These are phyloP conservation scores for Isichthys henryi DNA, from an alignment of 2,113 vertebrate species.

Conservation along the genomic window DNA sequence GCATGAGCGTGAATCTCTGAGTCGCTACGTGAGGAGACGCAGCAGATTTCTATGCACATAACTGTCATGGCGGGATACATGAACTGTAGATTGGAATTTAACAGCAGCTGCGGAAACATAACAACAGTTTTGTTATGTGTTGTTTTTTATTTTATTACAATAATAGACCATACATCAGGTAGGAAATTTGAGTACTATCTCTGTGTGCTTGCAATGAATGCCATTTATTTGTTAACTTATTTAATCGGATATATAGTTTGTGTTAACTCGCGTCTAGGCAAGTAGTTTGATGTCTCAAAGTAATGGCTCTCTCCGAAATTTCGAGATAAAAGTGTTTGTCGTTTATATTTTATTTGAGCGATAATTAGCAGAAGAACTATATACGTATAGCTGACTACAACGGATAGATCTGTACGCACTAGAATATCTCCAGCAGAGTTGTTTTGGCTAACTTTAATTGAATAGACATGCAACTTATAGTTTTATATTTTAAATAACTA, in stretches of 20 bases:
- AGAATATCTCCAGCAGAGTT: neutral
- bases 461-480: neutral
- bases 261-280: neutral
- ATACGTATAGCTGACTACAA: neutral
- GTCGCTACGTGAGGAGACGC: constrained; percentile 20
- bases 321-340: neutral
- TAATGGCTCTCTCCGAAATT: neutral
- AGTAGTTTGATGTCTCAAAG: neutral
- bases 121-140: constrained; percentile 20
- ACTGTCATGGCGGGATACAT: constrained; percentile 78
- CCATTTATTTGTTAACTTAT: neutral
- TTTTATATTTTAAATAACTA: neutral
- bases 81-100: constrained; percentile 49
- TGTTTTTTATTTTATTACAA: constrained; percentile 28
- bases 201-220: neutral
- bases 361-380: neutral
- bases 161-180: constrained; percentile 42
- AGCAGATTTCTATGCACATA: constrained; percentile 17
- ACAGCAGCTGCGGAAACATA: neutral
- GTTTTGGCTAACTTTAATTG: neutral
- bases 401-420: neutral
- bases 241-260: neutral
- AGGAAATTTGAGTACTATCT: constrained; percentile 20
- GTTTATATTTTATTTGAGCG: neutral
- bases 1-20: neutral